Percentiles rank a stretch among this genome's conserved stretches.
These are phyloP conservation scores for Callorhinus ursinus DNA, from an alignment of 2,113 vertebrate genomes.

Conservation along the genomic window DNA sequence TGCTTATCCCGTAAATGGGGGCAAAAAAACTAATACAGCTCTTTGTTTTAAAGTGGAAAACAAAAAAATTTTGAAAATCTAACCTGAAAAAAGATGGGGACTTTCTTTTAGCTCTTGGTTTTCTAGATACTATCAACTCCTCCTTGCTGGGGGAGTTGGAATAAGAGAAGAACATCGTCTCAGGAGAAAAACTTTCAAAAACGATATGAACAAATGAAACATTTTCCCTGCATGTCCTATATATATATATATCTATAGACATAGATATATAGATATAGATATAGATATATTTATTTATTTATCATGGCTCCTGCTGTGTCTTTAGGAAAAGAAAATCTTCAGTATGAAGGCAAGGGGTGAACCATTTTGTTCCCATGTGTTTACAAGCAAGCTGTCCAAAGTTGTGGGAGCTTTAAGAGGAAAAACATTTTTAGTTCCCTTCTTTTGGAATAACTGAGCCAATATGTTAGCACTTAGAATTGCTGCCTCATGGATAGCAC, in stretches of 20 bases:
- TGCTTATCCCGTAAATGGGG: background rate
- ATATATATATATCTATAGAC: no score
- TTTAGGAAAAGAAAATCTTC: background rate
- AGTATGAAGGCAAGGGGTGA: background rate
- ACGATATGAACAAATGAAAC: background rate
- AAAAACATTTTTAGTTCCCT: constrained; percentile 72
- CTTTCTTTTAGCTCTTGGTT: background rate
- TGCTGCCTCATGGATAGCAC: constrained; percentile 60
- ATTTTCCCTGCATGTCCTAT: background rate
- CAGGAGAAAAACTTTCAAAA: background rate
- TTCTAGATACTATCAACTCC: background rate
- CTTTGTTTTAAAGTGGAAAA: background rate
- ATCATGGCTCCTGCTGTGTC: background rate
- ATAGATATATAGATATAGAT: no score
- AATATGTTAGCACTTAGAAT: constrained; percentile 72
- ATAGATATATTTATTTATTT: no score
- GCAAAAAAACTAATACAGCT: background rate
- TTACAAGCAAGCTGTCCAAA: constrained; percentile 74
- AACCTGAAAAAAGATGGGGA: background rate
- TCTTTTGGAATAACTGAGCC: constrained; percentile 67
- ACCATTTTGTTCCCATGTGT: background rate
- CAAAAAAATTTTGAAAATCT: background rate
- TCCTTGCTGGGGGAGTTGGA: background rate
- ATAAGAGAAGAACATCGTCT: background rate
- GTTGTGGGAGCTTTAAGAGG: constrained; percentile 48